Conservation (phyloP, 2,113 vertebrate species). For the Osmerus eperlanus region DNA sequence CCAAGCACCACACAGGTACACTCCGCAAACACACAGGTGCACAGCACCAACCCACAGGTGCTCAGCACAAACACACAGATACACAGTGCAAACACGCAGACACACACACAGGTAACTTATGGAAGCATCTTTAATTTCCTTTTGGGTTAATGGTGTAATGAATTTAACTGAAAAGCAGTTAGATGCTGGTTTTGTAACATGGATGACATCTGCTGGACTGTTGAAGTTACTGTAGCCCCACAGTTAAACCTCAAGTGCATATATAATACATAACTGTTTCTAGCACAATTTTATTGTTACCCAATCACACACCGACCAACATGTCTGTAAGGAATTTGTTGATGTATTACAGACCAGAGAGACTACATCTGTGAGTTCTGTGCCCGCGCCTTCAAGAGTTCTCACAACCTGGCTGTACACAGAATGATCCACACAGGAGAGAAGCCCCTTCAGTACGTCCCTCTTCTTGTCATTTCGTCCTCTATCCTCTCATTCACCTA, state of each 20-base stretch:
- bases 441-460: conserved; percentile 94
- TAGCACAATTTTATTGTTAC: too few relatives aligned
- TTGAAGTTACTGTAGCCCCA: too few relatives aligned
- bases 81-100: not conserved
- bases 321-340: conserved; percentile 8
- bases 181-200: too few relatives aligned
- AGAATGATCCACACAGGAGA: conserved; percentile 99
- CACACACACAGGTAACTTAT: not conserved
- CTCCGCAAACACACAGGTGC: not conserved
- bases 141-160: too few relatives aligned
- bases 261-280: too few relatives aligned
- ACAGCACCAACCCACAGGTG: too few relatives aligned
- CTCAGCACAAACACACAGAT: not conserved
- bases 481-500: too few relatives aligned
- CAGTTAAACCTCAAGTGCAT: too few relatives aligned
- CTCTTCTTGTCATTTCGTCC: not conserved
- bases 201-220: too few relatives aligned
- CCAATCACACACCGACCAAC: not conserved
- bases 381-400: conserved; percentile 97
- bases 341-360: conserved; percentile 80
- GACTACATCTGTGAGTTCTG: conserved; percentile 99
- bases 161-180: too few relatives aligned
- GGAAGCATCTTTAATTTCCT: too few relatives aligned
- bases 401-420: conserved; percentile 96
- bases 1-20: conserved; percentile 96